Percentiles rank a stretch among this genome's conserved stretches.
Evolutionary conservation across 1,140 invertebrate species (phyloP).

Genomic region (Dendroctonus valens): DNA sequence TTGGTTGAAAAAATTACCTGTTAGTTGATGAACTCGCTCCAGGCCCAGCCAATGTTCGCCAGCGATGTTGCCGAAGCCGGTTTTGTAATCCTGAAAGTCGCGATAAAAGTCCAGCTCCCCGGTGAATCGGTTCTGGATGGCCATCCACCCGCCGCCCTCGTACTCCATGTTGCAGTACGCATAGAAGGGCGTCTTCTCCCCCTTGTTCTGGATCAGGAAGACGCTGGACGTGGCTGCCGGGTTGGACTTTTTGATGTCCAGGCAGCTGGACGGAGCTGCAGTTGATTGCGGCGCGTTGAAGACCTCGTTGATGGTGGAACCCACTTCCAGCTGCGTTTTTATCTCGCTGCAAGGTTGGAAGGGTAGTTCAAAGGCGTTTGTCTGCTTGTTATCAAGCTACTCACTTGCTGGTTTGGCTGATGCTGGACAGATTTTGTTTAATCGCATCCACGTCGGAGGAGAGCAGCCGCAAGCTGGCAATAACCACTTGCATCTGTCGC

Average conservation of each 20-base stretch:
- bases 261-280: constrained; percentile 5
- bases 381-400: too few species aligned
- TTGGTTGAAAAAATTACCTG: too few species aligned
- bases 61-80: constrained; percentile 54
- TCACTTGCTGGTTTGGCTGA: constrained; percentile 24
- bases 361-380: too few species aligned
- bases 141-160: constrained; percentile 61
- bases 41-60: constrained; percentile 56
- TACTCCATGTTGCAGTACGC: constrained; percentile 62
- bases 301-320: constrained; percentile 4
- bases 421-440: neutral
- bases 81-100: constrained; percentile 63
- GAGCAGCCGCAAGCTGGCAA: neutral
- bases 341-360: too few species aligned
- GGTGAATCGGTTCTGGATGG: constrained; percentile 61
- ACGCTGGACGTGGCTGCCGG: constrained; percentile 28
- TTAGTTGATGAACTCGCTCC: constrained; percentile 51
- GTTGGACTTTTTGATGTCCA: constrained; percentile 8
- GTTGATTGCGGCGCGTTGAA: constrained; percentile 2
- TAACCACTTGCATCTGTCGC: constrained; percentile 3
- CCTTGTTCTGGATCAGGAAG: constrained; percentile 45
- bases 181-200: constrained; percentile 54
- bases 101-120: constrained; percentile 64
- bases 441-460: neutral
- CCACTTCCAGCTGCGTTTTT: neutral